These are phyloP conservation scores for Hirudo medicinalis DNA, from an alignment of 1,140 invertebrate genomes.

Conservation along the genomic window DNA sequence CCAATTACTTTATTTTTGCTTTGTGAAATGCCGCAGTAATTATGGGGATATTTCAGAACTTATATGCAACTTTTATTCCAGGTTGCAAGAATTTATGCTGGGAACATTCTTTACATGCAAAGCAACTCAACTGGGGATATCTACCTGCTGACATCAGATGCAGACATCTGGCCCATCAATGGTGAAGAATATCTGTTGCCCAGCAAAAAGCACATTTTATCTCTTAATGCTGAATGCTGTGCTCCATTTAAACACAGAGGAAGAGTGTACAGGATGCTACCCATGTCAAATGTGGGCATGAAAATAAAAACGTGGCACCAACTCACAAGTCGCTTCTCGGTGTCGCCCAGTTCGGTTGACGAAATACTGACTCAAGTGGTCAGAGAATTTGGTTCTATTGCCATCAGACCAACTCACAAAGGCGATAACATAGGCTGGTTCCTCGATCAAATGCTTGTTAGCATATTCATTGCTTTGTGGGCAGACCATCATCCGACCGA, in stretches of 20 bases:
- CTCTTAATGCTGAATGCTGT: slow-evolving; percentile 24
- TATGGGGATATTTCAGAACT: too few species aligned
- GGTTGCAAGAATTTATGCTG: slow-evolving; percentile 16
- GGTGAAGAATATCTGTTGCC: slow-evolving; percentile 16
- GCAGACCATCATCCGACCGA: not conserved
- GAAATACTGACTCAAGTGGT: slow-evolving; percentile 19
- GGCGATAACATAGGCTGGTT: slow-evolving; percentile 23
- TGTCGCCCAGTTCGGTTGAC: slow-evolving; percentile 9
- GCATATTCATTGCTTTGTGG: slow-evolving; percentile 19
- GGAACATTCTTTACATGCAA: slow-evolving; percentile 5
- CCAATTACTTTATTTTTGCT: too few species aligned
- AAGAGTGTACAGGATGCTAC: slow-evolving; percentile 22
- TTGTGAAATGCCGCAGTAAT: too few species aligned
- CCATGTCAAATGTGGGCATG: slow-evolving; percentile 24
- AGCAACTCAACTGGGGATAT: not conserved
- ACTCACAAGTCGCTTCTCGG: not conserved
- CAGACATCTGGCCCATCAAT: slow-evolving; percentile 22
- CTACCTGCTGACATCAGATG: slow-evolving; percentile 18
- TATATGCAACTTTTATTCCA: not conserved
- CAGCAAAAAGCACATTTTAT: slow-evolving; percentile 12
- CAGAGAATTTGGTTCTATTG: slow-evolving; percentile 19
- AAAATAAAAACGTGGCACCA: slow-evolving; percentile 21
- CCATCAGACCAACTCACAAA: slow-evolving; percentile 12
- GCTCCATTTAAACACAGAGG: slow-evolving; percentile 19
- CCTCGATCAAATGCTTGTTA: slow-evolving; percentile 20